Base-by-base conservation (phyloP, 2,113 vertebrate genomes). In the Carlito syrichta region DNA sequence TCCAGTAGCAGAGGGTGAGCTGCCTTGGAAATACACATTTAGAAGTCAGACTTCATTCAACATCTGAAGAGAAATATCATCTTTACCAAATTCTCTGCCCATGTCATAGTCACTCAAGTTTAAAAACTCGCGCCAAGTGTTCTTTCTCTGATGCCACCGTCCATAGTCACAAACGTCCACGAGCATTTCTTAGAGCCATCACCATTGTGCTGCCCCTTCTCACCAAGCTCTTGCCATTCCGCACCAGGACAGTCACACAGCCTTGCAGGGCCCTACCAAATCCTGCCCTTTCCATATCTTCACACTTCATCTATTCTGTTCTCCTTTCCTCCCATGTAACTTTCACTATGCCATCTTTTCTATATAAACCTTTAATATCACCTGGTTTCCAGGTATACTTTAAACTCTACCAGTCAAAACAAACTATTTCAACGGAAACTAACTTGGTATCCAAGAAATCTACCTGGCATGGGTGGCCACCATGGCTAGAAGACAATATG, bases 251-350 rank as follows among this genome's bases (percentile, higher is more conserved):
- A 54, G 5, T 3, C 0, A 5, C 17, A 7, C n/a, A 27, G 35
- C 8, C 7, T 14, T 0, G 11, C 56, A 0, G 6, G 30, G 0
- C 17, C 5, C 14, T n/a, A 8, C 1, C 4, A 9, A 2, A 32
- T 48, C 20, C 40, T 20, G 1, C 1, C 40, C 32, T 71, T 9
- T 23, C n/a, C 27, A 40, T 2, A 45, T 2, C 12, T 3, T 38
- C 27, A 12, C 23, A 1, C 20, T 10, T 13, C 12, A 43, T 8
- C 20, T 2, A 43, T 12, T 27, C 32, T 27, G 7, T 0, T 43
- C 38, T 38, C 0, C 0, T 3, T 27, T 35, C 91, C 69, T 73
- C 27, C 76, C 22, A 30, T 0, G 0, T 4, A n/a, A 40, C 58
- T 30, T 4, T 13, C 68, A 63, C 27, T 5, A 0, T 0, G 10